Evolutionary conservation across 2,797 vertebrate species (phyloP).

Genomic region (Epinephelus coioides): DNA sequence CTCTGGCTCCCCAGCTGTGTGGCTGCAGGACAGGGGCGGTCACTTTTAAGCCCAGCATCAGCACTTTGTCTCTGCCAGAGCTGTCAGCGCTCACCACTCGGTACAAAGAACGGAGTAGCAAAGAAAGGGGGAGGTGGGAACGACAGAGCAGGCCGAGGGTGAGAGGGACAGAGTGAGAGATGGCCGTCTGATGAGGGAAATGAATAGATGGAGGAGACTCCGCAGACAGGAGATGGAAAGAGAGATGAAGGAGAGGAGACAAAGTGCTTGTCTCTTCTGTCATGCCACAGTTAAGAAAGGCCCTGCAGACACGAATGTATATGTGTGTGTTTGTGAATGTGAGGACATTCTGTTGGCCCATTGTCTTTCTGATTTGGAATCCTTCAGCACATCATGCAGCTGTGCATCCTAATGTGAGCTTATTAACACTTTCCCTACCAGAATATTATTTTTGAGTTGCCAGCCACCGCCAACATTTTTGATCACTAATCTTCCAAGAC

Average conservation of each 20-base stretch:
- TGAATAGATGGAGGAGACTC: constrained; percentile 80
- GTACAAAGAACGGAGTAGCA: constrained; percentile 73
- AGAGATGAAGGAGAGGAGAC: constrained; percentile 79
- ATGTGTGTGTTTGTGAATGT: constrained; percentile 34
- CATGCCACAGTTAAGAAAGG: constrained; percentile 57
- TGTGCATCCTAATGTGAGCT: background rate
- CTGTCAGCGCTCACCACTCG: constrained; percentile 76
- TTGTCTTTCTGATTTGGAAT: background rate
- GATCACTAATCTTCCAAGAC: too few relatives aligned
- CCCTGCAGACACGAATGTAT: constrained; percentile 63
- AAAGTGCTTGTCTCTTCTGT: constrained; percentile 68
- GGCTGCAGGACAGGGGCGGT: constrained; percentile 84
- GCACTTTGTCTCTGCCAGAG: constrained; percentile 87
- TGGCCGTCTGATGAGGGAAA: constrained; percentile 80
- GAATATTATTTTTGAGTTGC: too few relatives aligned
- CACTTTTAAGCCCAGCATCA: constrained; percentile 84
- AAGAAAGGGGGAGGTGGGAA: constrained; percentile 64
- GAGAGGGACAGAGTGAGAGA: constrained; percentile 80
- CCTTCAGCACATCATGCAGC: background rate
- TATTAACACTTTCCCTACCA: too few relatives aligned
- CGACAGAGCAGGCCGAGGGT: constrained; percentile 46
- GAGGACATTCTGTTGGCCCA: background rate
- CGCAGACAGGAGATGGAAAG: constrained; percentile 82
- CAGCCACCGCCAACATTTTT: too few relatives aligned
- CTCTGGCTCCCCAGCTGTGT: constrained; percentile 77